These are phyloP conservation scores for Drosophila saltans DNA, from an alignment of 1,140 invertebrate genomes.

Conservation along the genomic window DNA sequence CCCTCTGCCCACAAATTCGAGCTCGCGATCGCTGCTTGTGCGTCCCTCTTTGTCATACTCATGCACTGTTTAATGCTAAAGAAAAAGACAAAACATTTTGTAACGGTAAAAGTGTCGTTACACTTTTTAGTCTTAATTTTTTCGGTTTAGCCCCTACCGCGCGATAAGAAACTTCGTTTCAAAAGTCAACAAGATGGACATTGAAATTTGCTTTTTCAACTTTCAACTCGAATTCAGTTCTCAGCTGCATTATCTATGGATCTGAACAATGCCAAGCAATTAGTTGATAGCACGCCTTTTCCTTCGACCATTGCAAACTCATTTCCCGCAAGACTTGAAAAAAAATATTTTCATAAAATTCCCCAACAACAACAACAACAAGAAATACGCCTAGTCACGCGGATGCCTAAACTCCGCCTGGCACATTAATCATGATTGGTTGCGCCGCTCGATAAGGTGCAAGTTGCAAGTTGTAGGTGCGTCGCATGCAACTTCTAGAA, in stretches of 20 bases:
- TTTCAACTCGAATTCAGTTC: constrained; percentile 13
- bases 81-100: no score
- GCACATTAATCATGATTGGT: constrained; percentile 73
- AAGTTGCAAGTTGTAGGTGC: constrained; percentile 34
- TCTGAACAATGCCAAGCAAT: constrained; percentile 64
- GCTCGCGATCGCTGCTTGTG: no score
- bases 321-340: constrained; percentile 47
- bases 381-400: constrained; percentile 72
- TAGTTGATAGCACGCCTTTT: constrained; percentile 63
- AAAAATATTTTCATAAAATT: not conserved
- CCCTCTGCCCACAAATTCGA: no score
- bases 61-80: no score
- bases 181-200: constrained; percentile 46
- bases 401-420: constrained; percentile 36
- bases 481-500: constrained; percentile 46
- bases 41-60: no score
- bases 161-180: no score
- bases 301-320: constrained; percentile 44
- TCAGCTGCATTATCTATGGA: constrained; percentile 48
- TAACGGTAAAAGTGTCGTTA: no score
- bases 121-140: no score
- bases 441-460: constrained; percentile 35
- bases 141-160: no score
- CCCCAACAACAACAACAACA: not conserved
- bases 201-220: constrained; percentile 39